phyloP scores from a whole-genome alignment of 2,888 invertebrate species.

The Drosophila dives region DNA sequence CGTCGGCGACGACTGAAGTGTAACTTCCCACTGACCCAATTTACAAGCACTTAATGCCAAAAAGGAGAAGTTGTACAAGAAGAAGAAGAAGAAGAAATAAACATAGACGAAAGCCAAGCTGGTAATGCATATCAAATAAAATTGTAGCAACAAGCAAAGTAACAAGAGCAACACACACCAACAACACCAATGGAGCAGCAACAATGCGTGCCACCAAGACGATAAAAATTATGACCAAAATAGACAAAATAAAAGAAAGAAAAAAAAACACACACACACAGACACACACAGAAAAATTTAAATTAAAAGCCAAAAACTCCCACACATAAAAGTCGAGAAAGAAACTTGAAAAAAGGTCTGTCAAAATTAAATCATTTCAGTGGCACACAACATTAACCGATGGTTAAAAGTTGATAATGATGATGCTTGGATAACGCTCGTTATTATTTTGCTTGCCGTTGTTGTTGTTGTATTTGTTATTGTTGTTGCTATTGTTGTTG shows the following conservation, averaged over 20 bases:
- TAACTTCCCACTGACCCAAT: slow-evolving; percentile 83
- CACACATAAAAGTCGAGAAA: slow-evolving; percentile 80
- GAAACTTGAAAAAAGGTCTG: slow-evolving; percentile 79
- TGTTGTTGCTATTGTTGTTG: slow-evolving; percentile 26
- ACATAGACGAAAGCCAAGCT: slow-evolving; percentile 78
- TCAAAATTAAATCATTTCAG: slow-evolving; percentile 82
- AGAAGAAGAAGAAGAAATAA: slow-evolving; percentile 70
- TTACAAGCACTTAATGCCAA: slow-evolving; percentile 82
- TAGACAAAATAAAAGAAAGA: slow-evolving; percentile 58
- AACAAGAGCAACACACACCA: slow-evolving; percentile 40
- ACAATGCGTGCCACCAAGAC: slow-evolving; percentile 73
- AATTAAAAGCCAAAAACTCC: slow-evolving; percentile 81
- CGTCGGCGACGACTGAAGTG: slow-evolving; percentile 70
- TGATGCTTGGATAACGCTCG: slow-evolving; percentile 80
- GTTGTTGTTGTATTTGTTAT: slow-evolving; percentile 19
- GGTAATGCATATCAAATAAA: slow-evolving; percentile 81
- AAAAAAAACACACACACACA: slow-evolving; percentile 21
- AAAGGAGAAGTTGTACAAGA: slow-evolving; percentile 81
- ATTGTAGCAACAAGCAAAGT: slow-evolving; percentile 62
- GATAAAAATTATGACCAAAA: slow-evolving; percentile 82
- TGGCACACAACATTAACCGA: slow-evolving; percentile 82
- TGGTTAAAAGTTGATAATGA: slow-evolving; percentile 82
- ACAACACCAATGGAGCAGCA: slow-evolving; percentile 58
- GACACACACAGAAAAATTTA: slow-evolving; percentile 62
- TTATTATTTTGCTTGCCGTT: slow-evolving; percentile 64